Conservation (phyloP, 2,888 invertebrate species). For the Philereme transversata region DNA sequence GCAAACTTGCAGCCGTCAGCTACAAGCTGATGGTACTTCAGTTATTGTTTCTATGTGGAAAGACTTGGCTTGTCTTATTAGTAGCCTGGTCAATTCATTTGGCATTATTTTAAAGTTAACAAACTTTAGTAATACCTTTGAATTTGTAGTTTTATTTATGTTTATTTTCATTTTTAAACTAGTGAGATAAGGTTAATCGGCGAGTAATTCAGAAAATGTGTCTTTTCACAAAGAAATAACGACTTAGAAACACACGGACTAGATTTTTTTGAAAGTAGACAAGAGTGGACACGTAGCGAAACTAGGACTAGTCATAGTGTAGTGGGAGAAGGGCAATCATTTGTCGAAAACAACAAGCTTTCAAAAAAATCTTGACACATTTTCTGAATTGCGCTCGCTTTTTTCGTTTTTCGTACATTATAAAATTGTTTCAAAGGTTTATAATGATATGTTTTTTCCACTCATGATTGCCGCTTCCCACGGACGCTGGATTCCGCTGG, state of each 20-base stretch:
- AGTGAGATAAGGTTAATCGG: conserved; percentile 54
- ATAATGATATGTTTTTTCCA: conserved; percentile 81
- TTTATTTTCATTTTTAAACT: conserved; percentile 50
- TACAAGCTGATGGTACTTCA: conserved; percentile 36
- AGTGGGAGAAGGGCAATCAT: conserved; percentile 76
- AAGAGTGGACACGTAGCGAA: conserved; percentile 80
- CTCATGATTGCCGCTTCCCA: conserved; percentile 84
- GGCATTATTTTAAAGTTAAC: conserved; percentile 50
- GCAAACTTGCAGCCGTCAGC: conserved; percentile 36
- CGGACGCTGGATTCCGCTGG: conserved; percentile 78
- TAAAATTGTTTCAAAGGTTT: conserved; percentile 50
- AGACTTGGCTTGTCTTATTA: conserved; percentile 86
- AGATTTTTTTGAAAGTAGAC: conserved; percentile 86
- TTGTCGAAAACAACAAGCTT: conserved; percentile 77
- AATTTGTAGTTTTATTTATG: conserved; percentile 62
- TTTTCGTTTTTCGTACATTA: conserved; percentile 50
- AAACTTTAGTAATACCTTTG: conserved; percentile 48
- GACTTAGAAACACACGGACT: conserved; percentile 70
- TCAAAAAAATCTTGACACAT: conserved; percentile 87
- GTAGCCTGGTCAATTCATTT: conserved; percentile 67
- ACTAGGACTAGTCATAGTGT: conserved; percentile 57
- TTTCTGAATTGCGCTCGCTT: conserved; percentile 85
- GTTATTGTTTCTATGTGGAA: conserved; percentile 90
- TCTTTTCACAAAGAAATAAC: conserved; percentile 86
- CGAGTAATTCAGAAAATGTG: conserved; percentile 91